Evolutionary conservation across 2,113 vertebrate species (phyloP).

Genomic region (Tyto alba): DNA sequence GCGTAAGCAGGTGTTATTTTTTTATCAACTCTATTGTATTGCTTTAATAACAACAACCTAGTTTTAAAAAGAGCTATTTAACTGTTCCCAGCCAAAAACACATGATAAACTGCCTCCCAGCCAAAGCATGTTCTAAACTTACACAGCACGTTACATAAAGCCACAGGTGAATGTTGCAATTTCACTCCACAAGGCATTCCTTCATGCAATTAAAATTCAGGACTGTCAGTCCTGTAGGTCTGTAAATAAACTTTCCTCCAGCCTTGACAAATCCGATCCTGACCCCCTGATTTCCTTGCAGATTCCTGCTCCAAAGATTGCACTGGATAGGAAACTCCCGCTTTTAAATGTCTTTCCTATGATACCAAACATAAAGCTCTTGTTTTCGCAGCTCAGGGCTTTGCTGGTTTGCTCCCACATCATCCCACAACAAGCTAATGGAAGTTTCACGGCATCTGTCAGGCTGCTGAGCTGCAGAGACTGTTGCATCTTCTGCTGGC

Average conservation of each 20-base stretch:
- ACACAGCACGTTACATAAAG: neutral
- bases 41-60: constrained; percentile 31
- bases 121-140: neutral
- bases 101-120: neutral
- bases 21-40: neutral
- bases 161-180: neutral
- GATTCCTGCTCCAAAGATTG: neutral
- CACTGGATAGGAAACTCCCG: neutral
- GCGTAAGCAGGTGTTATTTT: constrained; percentile 44
- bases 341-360: neutral
- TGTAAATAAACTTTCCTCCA: neutral
- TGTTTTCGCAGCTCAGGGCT: neutral
- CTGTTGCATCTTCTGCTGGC: neutral
- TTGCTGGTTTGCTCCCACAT: neutral
- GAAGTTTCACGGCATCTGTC: neutral
- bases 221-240: neutral
- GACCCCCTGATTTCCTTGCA: neutral
- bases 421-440: neutral
- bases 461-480: neutral
- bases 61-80: neutral
- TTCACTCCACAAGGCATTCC: neutral
- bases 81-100: neutral
- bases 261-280: neutral
- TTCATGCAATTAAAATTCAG: neutral
- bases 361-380: neutral